Evolutionary conservation across 2,888 invertebrate genomes (phyloP).

Genomic region (Hydrotaea cyrtoneurina): DNA sequence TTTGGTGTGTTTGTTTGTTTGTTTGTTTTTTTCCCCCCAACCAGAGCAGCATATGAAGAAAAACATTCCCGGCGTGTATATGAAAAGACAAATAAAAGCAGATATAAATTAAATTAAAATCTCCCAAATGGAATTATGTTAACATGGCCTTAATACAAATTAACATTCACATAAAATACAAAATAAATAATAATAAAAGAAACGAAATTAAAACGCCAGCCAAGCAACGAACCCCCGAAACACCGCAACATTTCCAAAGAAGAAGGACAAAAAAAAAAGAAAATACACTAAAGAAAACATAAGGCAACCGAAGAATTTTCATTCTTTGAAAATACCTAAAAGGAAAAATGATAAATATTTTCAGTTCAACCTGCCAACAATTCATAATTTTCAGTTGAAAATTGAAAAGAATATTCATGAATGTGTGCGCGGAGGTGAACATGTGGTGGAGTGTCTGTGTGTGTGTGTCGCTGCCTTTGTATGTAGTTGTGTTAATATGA

Average conservation of each 20-base stretch:
- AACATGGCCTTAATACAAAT: conserved; percentile 50
- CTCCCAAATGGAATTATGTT: conserved; percentile 31
- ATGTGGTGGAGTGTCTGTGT: background rate
- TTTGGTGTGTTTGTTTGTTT: no score
- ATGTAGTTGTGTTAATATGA: background rate
- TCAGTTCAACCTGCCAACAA: background rate
- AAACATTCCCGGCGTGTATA: conserved; percentile 38
- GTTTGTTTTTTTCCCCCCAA: conserved; percentile 72
- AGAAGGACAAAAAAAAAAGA: no score
- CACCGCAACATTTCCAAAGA: background rate
- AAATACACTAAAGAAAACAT: no score
- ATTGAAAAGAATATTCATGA: background rate
- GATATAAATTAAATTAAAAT: conserved; percentile 32
- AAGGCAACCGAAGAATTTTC: background rate
- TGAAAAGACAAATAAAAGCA: conserved; percentile 29
- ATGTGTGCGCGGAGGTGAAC: background rate
- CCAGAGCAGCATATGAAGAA: conserved; percentile 50
- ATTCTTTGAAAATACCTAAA: background rate
- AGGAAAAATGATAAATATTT: conserved; percentile 25
- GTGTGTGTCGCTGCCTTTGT: background rate
- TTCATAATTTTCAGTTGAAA: background rate
- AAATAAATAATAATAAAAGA: background rate
- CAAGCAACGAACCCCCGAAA: background rate
- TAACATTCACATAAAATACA: conserved; percentile 38
- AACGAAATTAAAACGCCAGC: background rate